Conservation (phyloP, 2,888 invertebrate species). For the Gymnocheta viridis region DNA sequence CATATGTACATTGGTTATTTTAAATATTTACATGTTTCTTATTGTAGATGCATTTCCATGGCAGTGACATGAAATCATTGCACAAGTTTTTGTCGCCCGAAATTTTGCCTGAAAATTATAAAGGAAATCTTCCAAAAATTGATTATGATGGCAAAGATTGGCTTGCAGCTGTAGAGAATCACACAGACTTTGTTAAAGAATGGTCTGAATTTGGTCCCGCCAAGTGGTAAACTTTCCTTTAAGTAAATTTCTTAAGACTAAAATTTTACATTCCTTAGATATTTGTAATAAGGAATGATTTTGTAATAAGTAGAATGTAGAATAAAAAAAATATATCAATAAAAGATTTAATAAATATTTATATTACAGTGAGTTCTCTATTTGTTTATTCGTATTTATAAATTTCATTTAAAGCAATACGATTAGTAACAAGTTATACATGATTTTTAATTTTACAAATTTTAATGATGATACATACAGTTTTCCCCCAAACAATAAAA, state of each 20-base stretch:
- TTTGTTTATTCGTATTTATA: conserved; percentile 63
- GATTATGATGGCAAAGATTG: conserved; percentile 90
- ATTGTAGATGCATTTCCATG: conserved; percentile 91
- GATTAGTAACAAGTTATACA: conserved; percentile 54
- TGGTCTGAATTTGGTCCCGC: conserved; percentile 87
- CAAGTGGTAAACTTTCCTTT: conserved; percentile 80
- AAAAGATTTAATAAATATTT: conserved; percentile 50
- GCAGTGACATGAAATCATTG: conserved; percentile 89
- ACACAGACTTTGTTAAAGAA: conserved; percentile 86
- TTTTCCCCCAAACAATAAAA: conserved; percentile 8
- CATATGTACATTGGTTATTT: neutral
- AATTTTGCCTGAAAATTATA: conserved; percentile 89
- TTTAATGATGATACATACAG: conserved; percentile 31
- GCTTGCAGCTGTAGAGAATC: conserved; percentile 87
- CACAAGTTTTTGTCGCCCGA: conserved; percentile 88
- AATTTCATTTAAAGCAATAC: conserved; percentile 54
- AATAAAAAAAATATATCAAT: conserved; percentile 27
- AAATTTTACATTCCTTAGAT: conserved; percentile 52
- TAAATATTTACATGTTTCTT: neutral
- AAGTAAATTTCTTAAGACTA: conserved; percentile 23
- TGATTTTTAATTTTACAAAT: conserved; percentile 33
- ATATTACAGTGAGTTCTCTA: conserved; percentile 61
- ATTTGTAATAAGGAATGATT: conserved; percentile 23
- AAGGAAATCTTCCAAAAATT: conserved; percentile 88
- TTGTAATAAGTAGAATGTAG: conserved; percentile 54